Evolutionary conservation across 2,113 vertebrate species (phyloP), one percentile per base, ranked within the genome.

Genomic region (Apus apus): DNA sequence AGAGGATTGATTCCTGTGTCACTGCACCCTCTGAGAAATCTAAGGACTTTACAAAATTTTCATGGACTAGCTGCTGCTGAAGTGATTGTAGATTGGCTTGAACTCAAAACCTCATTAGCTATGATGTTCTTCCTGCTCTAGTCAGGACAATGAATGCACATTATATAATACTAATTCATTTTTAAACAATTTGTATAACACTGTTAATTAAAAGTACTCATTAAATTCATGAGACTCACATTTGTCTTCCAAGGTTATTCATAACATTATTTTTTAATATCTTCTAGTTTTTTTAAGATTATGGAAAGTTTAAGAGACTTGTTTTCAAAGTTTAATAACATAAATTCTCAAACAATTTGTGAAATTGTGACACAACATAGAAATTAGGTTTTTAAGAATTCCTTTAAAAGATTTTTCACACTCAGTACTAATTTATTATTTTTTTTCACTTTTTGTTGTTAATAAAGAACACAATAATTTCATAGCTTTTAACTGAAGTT

Each of bases 381-480:
- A 84, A 40, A 1, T 61, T 70, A 19, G 15, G 29, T 51, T 61
- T 73, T 54, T 25, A 29, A 19, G 36, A n/a, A 21, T 17, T 40
- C 3, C 2, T 4, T 79, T 62, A 30, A 32, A 50, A 43, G 9
- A 3, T 43, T 64, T 67, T 88, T 67, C 6, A 9, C 9, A 32
- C 5, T 38, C 9, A 1, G 1, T 68, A 5, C 1, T 8, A 16
- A 38, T 21, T 65, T 53, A 2, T 62, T 6, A 15, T 27, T 27
- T 71, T 27, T 71, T 29, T 80, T 65, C 9, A 25, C 8, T 65
- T 34, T 88, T 66, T 62, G 16, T 29, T 72, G 26, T 50, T 75
- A 29, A 20, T 61, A 66, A 48, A 22, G 19, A 48, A 30, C 19
- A 80, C 30, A 88, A 45, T 81, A 48, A 78, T 58, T 60, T 54